Evolutionary conservation across 2,113 vertebrate species (phyloP).

Genomic region (Rhinopithecus roxellana): DNA sequence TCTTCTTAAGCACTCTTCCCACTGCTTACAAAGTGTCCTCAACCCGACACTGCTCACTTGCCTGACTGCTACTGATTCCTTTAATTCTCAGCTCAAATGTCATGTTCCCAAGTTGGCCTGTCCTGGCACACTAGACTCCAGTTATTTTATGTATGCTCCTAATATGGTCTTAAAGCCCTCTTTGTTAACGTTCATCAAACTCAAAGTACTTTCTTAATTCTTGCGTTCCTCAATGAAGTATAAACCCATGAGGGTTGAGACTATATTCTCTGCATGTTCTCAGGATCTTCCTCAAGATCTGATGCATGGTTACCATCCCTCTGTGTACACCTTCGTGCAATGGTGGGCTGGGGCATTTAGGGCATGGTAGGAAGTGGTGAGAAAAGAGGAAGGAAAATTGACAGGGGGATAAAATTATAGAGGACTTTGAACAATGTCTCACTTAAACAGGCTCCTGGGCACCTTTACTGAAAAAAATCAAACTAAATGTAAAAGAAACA

Average conservation of each 20-base stretch:
- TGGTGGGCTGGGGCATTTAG: neutral
- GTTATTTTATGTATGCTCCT: neutral
- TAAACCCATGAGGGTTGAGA: neutral
- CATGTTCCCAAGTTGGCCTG: neutral
- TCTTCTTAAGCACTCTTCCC: neutral
- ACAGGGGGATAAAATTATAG: neutral
- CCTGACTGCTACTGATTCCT: neutral
- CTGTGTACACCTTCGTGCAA: neutral
- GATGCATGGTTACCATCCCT: neutral
- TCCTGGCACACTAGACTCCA: neutral
- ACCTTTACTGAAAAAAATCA: slow-evolving; percentile 12
- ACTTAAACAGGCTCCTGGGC: neutral
- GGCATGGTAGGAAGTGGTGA: neutral
- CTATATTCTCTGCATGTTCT: neutral
- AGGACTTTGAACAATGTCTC: neutral
- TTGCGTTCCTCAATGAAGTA: neutral
- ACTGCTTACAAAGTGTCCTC: neutral
- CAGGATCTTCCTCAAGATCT: neutral
- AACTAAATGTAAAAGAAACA: neutral
- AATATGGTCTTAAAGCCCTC: neutral
- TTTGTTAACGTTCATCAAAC: neutral
- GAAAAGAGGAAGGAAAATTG: neutral
- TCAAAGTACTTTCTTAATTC: neutral
- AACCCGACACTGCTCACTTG: neutral
- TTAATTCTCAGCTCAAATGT: neutral